Evolutionary conservation across 2,113 vertebrate species (phyloP).

Genomic region (Scophthalmus maximus): DNA sequence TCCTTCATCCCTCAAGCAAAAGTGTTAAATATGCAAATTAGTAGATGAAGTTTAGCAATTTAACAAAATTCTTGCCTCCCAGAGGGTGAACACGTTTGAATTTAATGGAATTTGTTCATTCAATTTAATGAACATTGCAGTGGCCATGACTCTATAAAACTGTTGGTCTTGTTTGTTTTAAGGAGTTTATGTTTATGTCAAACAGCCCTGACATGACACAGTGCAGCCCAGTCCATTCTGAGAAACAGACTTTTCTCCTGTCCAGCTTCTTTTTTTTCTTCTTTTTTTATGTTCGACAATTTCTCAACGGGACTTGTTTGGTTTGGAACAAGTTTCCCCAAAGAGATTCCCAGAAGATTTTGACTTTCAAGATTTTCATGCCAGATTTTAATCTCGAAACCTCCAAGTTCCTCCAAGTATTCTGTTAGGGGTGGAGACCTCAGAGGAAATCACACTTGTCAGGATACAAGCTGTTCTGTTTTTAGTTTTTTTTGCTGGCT

Average conservation of each 20-base stretch:
- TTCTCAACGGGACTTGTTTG: background rate
- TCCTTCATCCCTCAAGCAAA: no score
- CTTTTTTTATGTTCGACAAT: background rate
- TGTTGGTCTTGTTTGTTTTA: background rate
- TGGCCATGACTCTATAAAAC: background rate
- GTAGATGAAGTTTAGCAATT: no score
- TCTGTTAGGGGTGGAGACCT: constrained; percentile 9
- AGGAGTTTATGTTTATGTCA: background rate
- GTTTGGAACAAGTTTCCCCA: constrained; percentile 9
- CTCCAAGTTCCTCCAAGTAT: background rate
- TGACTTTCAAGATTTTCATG: background rate
- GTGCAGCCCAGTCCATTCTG: background rate
- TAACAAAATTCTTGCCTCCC: no score
- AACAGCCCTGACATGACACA: no score
- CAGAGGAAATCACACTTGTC: constrained; percentile 1
- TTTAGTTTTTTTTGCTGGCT: background rate
- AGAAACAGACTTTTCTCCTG: background rate
- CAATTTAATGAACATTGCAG: background rate
- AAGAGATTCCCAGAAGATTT: background rate
- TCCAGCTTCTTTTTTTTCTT: background rate
- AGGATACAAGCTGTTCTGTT: background rate
- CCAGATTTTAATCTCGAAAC: background rate
- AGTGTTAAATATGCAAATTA: no score
- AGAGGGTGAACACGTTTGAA: no score
- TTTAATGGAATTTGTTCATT: background rate